Evolutionary conservation across 2,797 vertebrate genomes (phyloP).

Genomic region (Champsocephalus esox): DNA sequence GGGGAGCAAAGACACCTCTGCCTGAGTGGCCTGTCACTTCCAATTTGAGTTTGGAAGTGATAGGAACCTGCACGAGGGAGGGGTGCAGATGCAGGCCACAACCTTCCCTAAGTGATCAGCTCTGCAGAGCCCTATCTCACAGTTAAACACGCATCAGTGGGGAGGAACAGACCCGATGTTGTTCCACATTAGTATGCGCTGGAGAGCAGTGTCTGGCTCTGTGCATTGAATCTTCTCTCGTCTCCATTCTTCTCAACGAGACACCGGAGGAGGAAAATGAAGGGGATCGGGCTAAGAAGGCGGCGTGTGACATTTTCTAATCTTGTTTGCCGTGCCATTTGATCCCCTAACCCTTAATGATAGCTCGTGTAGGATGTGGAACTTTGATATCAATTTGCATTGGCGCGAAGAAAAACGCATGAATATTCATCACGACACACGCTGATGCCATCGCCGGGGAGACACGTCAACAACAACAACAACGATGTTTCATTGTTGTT

Average conservation of each 20-base stretch:
- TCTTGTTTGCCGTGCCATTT: conserved; percentile 70
- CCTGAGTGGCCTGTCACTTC: conserved; percentile 85
- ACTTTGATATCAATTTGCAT: conserved; percentile 58
- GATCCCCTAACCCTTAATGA: conserved; percentile 64
- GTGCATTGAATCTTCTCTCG: conserved; percentile 55
- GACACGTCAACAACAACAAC: conserved; percentile 45
- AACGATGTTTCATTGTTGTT: conserved; percentile 13
- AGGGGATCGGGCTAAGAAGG: conserved; percentile 19
- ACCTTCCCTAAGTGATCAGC: conserved; percentile 75
- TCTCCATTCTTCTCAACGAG: conserved; percentile 61
- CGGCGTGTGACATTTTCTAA: conserved; percentile 71
- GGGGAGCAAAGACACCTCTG: conserved; percentile 72
- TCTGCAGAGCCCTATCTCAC: conserved; percentile 63
- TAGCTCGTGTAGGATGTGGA: conserved; percentile 41
- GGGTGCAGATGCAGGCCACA: conserved; percentile 59
- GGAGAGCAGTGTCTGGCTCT: conserved; percentile 54
- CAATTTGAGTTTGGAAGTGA: conserved; percentile 77
- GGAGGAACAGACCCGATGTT: conserved; percentile 64
- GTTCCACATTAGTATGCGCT: conserved; percentile 73
- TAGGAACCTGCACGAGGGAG: conserved; percentile 66
- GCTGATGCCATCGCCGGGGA: conserved; percentile 24
- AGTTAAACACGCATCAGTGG: conserved; percentile 62
- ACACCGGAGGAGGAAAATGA: conserved; percentile 29
- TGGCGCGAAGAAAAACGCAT: conserved; percentile 40
- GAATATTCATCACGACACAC: conserved; percentile 63